phyloP scores from a whole-genome alignment of 2,113 vertebrate species.

The Misgurnus anguillicaudatus region DNA sequence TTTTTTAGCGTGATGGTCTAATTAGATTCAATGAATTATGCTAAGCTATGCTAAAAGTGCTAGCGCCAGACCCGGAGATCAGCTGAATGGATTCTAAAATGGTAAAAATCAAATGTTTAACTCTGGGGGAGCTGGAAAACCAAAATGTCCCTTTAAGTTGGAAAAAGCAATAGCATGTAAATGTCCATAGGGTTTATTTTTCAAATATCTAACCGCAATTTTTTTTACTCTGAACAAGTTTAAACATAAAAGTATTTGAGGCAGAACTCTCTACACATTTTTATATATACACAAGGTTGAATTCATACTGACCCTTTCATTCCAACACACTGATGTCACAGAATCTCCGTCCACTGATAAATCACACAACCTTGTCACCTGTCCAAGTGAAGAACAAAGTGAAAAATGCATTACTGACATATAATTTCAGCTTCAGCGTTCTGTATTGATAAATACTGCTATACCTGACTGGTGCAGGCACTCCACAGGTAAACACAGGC shows the following conservation, averaged over 20 bases:
- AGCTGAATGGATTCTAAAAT: too few species aligned
- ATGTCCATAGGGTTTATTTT: too few species aligned
- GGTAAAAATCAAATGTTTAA: too few species aligned
- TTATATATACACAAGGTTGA: not conserved
- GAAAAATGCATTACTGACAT: not conserved
- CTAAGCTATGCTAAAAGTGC: too few species aligned
- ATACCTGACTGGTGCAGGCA: constrained; percentile 68
- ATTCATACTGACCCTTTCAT: constrained; percentile 60
- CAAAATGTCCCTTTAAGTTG: too few species aligned
- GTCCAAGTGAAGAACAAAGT: constrained; percentile 12
- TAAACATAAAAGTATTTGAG: not conserved
- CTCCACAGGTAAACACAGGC: constrained; percentile 70
- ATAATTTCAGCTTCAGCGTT: not conserved
- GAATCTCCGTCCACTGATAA: constrained; percentile 67
- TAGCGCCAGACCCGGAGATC: too few species aligned
- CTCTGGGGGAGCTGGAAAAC: too few species aligned
- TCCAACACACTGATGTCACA: constrained; percentile 69
- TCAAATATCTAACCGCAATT: too few species aligned
- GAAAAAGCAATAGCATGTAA: too few species aligned
- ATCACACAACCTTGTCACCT: constrained; percentile 68
- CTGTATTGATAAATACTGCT: not conserved
- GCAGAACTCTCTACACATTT: not conserved
- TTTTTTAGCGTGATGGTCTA: too few species aligned
- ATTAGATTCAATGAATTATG: too few species aligned
- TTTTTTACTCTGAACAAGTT: too few species aligned